Conservation (phyloP, 1,140 invertebrate species). For the Meloidogyne chitwoodi region DNA sequence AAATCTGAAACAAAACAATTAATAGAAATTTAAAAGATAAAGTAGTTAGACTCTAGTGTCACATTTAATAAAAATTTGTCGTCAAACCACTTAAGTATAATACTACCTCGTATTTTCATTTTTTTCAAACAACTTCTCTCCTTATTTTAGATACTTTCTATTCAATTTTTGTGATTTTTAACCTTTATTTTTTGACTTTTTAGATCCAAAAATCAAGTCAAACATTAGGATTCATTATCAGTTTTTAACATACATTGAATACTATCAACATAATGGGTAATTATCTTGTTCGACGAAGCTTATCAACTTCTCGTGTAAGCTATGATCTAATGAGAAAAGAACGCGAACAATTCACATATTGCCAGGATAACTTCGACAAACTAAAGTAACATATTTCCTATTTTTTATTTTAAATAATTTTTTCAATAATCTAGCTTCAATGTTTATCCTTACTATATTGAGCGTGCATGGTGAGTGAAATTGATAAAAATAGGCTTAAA, state of each 20-base stretch:
- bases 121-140: not conserved
- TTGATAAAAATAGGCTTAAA: too few species aligned
- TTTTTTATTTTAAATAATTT: not conserved
- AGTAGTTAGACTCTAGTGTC: too few species aligned
- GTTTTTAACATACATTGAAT: too few species aligned
- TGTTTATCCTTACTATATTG: slow-evolving; percentile 53
- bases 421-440: slow-evolving; percentile 46
- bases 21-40: not conserved
- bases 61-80: too few species aligned
- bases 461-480: slow-evolving; percentile 60
- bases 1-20: not conserved
- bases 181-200: too few species aligned
- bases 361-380: slow-evolving; percentile 17
- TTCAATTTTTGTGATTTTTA: not conserved
- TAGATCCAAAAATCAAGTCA: too few species aligned
- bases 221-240: too few species aligned
- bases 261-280: not conserved
- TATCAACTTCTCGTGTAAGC: not conserved
- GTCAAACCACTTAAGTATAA: too few species aligned
- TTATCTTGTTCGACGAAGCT: not conserved
- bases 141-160: not conserved
- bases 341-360: slow-evolving; percentile 23
- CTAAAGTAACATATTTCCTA: slow-evolving; percentile 28
- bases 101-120: not conserved
- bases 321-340: not conserved